Percentiles rank a stretch among this genome's conserved stretches.
phyloP scores from a whole-genome alignment of 2,797 vertebrate genomes.

The Sebastes hubbsi region DNA sequence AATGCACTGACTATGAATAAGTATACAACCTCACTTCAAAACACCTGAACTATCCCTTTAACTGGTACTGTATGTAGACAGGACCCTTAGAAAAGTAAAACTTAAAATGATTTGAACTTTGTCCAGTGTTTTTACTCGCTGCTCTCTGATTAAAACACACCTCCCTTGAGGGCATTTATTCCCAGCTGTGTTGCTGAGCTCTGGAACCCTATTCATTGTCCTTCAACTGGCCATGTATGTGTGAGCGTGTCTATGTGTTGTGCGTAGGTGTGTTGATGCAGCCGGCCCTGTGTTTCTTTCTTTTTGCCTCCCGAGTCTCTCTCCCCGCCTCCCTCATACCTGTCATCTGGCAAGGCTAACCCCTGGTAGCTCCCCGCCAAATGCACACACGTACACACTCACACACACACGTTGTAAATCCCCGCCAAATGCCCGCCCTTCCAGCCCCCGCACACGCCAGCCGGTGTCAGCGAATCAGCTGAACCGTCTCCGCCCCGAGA shows the following conservation, averaged over 20 bases:
- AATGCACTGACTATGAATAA: too few species aligned
- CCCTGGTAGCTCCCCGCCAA: slow-evolving; percentile 79
- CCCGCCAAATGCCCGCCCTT: slow-evolving; percentile 74
- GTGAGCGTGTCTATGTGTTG: slow-evolving; percentile 41
- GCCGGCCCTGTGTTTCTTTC: slow-evolving; percentile 64
- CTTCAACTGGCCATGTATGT: slow-evolving; percentile 73
- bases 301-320: slow-evolving; percentile 62
- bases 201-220: slow-evolving; percentile 67
- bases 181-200: slow-evolving; percentile 77
- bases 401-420: slow-evolving; percentile 61
- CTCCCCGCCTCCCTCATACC: slow-evolving; percentile 71
- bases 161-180: slow-evolving; percentile 59
- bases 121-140: slow-evolving; percentile 25
- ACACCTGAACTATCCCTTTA: too few species aligned
- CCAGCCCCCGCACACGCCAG: slow-evolving; percentile 73
- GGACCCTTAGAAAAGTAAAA: neutral
- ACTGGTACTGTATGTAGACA: neutral
- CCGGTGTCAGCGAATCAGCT: slow-evolving; percentile 83
- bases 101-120: neutral
- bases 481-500: slow-evolving; percentile 83
- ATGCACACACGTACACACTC: slow-evolving; percentile 52
- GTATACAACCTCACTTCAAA: too few species aligned
- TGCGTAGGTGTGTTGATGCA: slow-evolving; percentile 59
- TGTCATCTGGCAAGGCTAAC: slow-evolving; percentile 82
- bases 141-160: slow-evolving; percentile 52